These are phyloP conservation scores for Rotaria socialis DNA, from an alignment of 2,888 invertebrate species.

Conservation along the genomic window DNA sequence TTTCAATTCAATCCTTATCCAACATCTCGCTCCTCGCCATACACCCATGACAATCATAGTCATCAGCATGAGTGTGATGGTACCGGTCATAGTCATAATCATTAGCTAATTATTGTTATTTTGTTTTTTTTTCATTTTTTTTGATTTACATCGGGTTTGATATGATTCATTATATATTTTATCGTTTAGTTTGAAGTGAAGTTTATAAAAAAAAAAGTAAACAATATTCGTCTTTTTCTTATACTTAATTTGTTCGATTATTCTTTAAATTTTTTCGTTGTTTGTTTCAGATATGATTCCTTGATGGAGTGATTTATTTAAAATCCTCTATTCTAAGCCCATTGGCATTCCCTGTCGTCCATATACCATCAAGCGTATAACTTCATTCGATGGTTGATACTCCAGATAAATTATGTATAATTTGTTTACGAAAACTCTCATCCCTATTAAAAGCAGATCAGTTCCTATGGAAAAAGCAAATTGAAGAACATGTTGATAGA, in stretches of 20 bases:
- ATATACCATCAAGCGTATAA: not conserved
- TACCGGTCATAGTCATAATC: slow-evolving; percentile 1
- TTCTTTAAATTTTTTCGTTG: not conserved
- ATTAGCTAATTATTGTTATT: not conserved
- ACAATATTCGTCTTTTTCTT: not conserved
- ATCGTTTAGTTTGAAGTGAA: not conserved
- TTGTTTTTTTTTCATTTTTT: not conserved
- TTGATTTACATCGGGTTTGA: not conserved
- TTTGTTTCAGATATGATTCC: not conserved
- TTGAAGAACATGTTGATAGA: not conserved
- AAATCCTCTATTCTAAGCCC: not conserved
- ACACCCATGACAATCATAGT: not conserved
- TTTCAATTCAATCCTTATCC: slow-evolving; percentile 29
- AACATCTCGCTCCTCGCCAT: not conserved
- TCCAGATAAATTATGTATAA: not conserved
- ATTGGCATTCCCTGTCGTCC: not conserved
- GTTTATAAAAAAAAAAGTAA: not conserved
- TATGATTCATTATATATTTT: not conserved
- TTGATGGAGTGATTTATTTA: not conserved
- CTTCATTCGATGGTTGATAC: not conserved
- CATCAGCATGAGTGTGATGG: not conserved
- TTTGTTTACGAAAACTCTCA: slow-evolving; percentile 2
- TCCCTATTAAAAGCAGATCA: not conserved
- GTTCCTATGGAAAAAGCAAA: slow-evolving; percentile 6
- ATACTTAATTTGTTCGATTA: not conserved